Evolutionary conservation across 2,888 invertebrate genomes (phyloP).

Genomic region (Azorinus chamasolen): DNA sequence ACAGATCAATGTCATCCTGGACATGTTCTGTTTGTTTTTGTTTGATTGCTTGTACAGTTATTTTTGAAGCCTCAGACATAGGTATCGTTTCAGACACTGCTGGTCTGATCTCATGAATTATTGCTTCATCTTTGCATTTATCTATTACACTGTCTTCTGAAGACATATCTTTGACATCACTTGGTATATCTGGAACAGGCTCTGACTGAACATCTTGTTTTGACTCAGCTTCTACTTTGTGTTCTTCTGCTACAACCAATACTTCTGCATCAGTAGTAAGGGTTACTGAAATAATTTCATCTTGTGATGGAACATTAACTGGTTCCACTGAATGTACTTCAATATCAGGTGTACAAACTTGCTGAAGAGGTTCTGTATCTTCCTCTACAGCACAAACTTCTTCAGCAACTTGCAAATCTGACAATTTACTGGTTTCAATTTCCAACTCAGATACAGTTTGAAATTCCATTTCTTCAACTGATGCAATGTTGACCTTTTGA

Average conservation of each 20-base stretch:
- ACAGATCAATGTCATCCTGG: neutral
- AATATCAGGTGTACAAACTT: slow-evolving; percentile 1
- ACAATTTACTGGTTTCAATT: neutral
- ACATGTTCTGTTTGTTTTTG: too few relatives aligned
- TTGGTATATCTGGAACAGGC: neutral
- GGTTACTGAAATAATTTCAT: neutral
- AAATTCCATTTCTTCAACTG: slow-evolving; percentile 30
- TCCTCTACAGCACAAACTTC: neutral
- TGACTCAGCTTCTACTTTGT: neutral
- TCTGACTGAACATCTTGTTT: too few relatives aligned
- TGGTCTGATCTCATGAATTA: slow-evolving; percentile 7
- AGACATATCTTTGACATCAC: neutral
- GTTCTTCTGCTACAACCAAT: slow-evolving; percentile 1
- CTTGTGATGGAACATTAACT: neutral
- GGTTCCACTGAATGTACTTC: neutral
- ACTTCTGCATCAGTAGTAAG: slow-evolving; percentile 13
- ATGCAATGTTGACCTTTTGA: slow-evolving; percentile 28
- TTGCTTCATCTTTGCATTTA: neutral
- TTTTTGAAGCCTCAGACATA: neutral
- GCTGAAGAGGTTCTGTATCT: neutral
- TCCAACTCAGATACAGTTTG: neutral
- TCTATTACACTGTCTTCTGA: slow-evolving; percentile 5
- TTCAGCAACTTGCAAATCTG: slow-evolving; percentile 16
- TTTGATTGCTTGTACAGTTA: too few relatives aligned
- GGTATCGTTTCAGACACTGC: slow-evolving; percentile 7